Evolutionary conservation across 2,113 vertebrate genomes (phyloP).

Genomic region (Pedionomus torquatus): DNA sequence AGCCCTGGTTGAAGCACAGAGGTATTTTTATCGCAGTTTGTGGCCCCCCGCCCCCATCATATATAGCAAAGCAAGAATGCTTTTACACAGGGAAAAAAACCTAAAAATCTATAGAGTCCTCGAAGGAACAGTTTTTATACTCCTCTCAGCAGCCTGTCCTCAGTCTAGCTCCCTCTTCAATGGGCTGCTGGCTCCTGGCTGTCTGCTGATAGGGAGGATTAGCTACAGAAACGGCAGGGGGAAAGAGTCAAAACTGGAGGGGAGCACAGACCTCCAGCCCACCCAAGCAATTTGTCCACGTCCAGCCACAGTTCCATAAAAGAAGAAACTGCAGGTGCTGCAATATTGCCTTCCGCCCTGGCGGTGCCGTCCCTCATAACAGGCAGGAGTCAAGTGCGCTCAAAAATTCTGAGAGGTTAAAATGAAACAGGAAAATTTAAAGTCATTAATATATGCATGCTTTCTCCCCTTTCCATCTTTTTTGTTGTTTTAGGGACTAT

Average conservation of each 20-base stretch:
- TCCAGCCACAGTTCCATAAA: neutral
- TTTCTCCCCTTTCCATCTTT: neutral
- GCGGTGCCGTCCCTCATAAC: neutral
- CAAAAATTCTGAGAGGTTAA: neutral
- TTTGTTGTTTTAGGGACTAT: neutral
- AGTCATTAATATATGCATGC: neutral
- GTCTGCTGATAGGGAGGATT: slow-evolving; percentile 65
- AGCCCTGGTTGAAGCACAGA: slow-evolving; percentile 41
- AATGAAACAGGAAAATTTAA: neutral
- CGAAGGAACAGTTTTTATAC: slow-evolving; percentile 56
- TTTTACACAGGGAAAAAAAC: slow-evolving; percentile 9
- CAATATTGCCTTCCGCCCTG: neutral
- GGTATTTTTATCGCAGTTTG: neutral
- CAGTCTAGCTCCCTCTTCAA: neutral
- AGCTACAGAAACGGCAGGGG: slow-evolving; percentile 28
- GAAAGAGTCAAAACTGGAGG: neutral
- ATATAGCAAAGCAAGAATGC: slow-evolving; percentile 29
- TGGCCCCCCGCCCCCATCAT: neutral
- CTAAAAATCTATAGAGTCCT: slow-evolving; percentile 59
- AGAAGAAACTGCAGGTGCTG: slow-evolving; percentile 3
- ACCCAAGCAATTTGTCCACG: neutral
- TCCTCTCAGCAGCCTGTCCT: slow-evolving; percentile 55
- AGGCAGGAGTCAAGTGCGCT: neutral
- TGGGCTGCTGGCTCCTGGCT: slow-evolving; percentile 65
- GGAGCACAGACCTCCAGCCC: slow-evolving; percentile 7